Base-by-base conservation (phyloP, 2,888 invertebrate genomes). In the Limnephilus marmoratus region DNA sequence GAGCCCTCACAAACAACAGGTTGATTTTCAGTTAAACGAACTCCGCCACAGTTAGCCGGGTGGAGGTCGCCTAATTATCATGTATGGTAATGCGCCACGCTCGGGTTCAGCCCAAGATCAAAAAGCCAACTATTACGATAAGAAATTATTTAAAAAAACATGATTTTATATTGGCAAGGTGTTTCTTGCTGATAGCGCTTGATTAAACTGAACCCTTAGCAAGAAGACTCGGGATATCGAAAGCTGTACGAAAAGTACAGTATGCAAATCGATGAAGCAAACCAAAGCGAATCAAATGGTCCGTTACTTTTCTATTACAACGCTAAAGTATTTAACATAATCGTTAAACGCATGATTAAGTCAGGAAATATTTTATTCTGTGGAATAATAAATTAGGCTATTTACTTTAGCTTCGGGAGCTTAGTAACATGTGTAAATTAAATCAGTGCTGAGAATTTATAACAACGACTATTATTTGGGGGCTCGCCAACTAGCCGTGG, bases 11-110 rank as follows among this genome's bases (percentile, higher is more conserved):
- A 89, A 85, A 93, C 93, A 93, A 92, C 93, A 93, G 91, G 93
- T 93, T 92, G 93, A 92, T 93, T 93, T 93, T 93, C 93, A 93
- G 93, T 93, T 93, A 93, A 90, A 92, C 90, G 92, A 85, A 88
- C 81, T 88, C 81, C 91, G 80, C 81, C 68, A 89, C 91, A 89
- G 92, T 88, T 90, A 81, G 90, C 31, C 91, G 80, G 80, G 81
- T 81, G 88, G 85, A 82, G 83, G 82, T 53, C 49, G 90, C 80
- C 81, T 87, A 90, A 93, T 83, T 93, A 90, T 86, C 83, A 68
- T 91, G 90, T 91, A 93, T 93, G 93, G 90, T 91, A 93, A 91
- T 90, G 53, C 45, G 91, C 15, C 68, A 85, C 83, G 91, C 89
- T 91, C 37, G 89, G 86, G 53, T 89, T 91, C 80, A 45, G 45